Conservation (phyloP, 2,797 vertebrate species). For the Carcharodon carcharias region DNA sequence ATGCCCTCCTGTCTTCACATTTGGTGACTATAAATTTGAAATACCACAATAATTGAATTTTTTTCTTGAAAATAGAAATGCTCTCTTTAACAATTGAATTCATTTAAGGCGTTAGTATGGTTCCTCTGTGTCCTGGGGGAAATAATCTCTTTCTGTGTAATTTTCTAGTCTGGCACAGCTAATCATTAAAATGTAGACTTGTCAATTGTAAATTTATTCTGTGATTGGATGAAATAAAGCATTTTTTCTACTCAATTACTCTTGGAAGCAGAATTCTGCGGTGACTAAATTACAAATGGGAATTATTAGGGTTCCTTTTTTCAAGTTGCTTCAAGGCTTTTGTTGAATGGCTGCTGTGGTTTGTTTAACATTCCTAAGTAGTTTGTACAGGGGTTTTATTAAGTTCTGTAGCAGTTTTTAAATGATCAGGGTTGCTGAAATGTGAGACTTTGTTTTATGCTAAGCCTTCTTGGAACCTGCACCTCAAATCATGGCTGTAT, state of each 20-base stretch:
- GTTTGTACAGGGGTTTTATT: neutral
- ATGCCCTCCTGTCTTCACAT: neutral
- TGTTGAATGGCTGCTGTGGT: neutral
- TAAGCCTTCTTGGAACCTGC: neutral
- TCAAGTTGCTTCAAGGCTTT: neutral
- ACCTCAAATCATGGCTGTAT: neutral
- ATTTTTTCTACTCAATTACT: conserved; percentile 9
- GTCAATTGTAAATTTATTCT: conserved; percentile 25
- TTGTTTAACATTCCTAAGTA: conserved; percentile 24
- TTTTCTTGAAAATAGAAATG: neutral
- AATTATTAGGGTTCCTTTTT: neutral
- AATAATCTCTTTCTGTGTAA: conserved; percentile 27
- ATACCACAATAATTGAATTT: neutral
- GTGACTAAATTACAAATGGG: conserved; percentile 1
- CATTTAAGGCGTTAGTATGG: neutral
- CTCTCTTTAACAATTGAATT: neutral
- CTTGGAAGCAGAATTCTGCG: neutral
- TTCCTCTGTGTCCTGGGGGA: neutral
- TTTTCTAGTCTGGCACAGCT: conserved; percentile 23
- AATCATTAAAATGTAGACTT: conserved; percentile 20
- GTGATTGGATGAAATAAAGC: conserved; percentile 11
- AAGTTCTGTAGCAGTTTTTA: neutral
- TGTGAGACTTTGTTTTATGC: neutral
- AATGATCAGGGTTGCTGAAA: neutral
- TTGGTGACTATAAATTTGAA: neutral